Conservation (phyloP, 2,888 invertebrate species). For the Byasa hedistus region DNA sequence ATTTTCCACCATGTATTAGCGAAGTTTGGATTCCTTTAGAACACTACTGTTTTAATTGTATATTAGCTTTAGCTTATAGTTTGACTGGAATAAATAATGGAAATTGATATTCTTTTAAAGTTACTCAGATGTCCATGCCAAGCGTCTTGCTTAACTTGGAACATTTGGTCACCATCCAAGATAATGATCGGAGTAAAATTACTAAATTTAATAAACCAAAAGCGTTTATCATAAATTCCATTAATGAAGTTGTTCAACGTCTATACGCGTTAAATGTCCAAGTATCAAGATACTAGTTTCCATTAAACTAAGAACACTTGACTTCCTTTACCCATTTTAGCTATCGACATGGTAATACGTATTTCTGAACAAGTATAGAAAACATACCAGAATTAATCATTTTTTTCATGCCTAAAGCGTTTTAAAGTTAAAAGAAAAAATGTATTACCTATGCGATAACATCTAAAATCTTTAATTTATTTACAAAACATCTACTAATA, state of each 20-base stretch:
- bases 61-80: not conserved
- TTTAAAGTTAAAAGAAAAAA: no score
- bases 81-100: not conserved
- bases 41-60: not conserved
- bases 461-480: no score
- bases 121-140: not conserved
- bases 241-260: not conserved
- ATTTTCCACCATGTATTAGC: not conserved
- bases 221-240: not conserved
- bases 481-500: no score
- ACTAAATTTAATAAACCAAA: not conserved
- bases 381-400: not conserved
- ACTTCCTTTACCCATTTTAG: conserved; percentile 20
- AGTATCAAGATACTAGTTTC: conserved; percentile 26
- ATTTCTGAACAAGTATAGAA: not conserved
- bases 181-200: not conserved
- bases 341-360: not conserved
- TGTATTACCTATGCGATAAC: no score
- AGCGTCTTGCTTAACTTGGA: not conserved
- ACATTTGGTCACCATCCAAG: not conserved
- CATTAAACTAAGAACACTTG: conserved; percentile 22
- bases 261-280: conserved; percentile 15
- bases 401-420: not conserved
- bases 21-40: no score
- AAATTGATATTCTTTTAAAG: not conserved